A percentile compares a stretch with the other conserved stretches of the same genome.
Conservation (phyloP, 2,113 vertebrate species). For the Tetrax tetrax region DNA sequence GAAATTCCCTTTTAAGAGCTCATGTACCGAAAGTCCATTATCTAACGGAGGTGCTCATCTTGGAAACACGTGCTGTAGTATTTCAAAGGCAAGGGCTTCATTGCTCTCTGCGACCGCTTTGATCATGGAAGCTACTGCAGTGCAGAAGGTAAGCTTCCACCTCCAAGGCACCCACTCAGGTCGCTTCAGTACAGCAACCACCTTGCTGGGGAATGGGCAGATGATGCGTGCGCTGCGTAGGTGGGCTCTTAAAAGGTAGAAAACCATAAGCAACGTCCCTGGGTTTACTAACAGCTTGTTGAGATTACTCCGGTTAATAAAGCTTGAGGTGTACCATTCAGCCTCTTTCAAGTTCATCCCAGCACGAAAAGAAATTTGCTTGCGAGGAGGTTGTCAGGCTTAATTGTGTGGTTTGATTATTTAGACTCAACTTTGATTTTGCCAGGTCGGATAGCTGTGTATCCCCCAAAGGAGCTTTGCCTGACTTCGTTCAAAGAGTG, state of each 20-base stretch:
- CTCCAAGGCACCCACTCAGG: not conserved
- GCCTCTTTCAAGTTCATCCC: not conserved
- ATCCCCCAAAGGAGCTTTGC: not conserved
- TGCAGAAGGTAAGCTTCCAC: not conserved
- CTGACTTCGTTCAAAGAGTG: not conserved
- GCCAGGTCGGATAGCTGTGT: fast-evolving
- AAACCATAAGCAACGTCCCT: fast-evolving
- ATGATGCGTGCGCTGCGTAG: fast-evolving
- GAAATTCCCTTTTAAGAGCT: not conserved
- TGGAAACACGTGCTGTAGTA: fast-evolving
- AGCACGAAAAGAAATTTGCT: not conserved
- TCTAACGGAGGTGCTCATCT: not conserved
- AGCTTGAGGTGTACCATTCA: not conserved
- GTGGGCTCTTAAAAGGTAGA: not conserved
- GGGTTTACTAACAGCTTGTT: not conserved
- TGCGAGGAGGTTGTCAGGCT: fast-evolving
- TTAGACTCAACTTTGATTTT: not conserved
- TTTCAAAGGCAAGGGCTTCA: not conserved
- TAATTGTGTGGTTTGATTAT: not conserved
- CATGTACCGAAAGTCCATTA: fast-evolving
- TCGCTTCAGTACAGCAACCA: fast-evolving
- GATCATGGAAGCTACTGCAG: not conserved
- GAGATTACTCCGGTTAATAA: not conserved
- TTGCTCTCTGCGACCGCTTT: not conserved
- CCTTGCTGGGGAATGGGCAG: fast-evolving